Conservation (phyloP, 2,888 invertebrate genomes). For the Neelides folsomi region DNA sequence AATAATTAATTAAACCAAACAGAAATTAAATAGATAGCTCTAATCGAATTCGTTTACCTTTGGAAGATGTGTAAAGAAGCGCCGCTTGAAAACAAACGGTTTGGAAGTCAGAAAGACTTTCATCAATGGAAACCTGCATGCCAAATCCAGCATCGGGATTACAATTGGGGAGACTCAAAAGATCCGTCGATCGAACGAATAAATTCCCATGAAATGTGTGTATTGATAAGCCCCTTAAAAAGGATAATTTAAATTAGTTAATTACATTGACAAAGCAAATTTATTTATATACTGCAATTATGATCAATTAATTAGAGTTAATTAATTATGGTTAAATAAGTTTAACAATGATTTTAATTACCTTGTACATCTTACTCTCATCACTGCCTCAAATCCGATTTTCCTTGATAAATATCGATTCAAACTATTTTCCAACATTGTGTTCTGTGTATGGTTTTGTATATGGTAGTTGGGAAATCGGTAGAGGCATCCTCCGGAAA, state of each 20-base stretch:
- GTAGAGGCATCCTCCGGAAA: constrained; percentile 84
- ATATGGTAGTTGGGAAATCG: constrained; percentile 75
- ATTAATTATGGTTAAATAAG: too few relatives aligned
- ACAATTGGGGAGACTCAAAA: constrained; percentile 88
- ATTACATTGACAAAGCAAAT: too few relatives aligned
- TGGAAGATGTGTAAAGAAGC: constrained; percentile 85
- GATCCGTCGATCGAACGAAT: constrained; percentile 94
- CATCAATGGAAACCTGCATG: constrained; percentile 93
- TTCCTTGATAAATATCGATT: constrained; percentile 84
- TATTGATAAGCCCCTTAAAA: constrained; percentile 65
- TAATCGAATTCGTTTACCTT: constrained; percentile 44
- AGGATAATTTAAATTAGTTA: constrained; percentile 1
- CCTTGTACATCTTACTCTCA: constrained; percentile 90
- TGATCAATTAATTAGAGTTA: too few relatives aligned
- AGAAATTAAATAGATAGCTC: not conserved
- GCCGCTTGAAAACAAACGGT: constrained; percentile 96
- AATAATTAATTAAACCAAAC: not conserved
- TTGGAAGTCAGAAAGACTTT: constrained; percentile 69
- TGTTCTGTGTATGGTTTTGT: constrained; percentile 54
- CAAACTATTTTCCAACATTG: constrained; percentile 61
- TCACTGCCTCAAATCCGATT: constrained; percentile 97
- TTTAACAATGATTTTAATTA: constrained; percentile 35
- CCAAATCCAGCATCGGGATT: constrained; percentile 97
- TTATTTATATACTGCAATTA: too few relatives aligned
- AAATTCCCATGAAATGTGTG: constrained; percentile 99